These are phyloP conservation scores for Caenorhabditis japonica DNA, from an alignment of 2,888 invertebrate species.

Conservation along the genomic window DNA sequence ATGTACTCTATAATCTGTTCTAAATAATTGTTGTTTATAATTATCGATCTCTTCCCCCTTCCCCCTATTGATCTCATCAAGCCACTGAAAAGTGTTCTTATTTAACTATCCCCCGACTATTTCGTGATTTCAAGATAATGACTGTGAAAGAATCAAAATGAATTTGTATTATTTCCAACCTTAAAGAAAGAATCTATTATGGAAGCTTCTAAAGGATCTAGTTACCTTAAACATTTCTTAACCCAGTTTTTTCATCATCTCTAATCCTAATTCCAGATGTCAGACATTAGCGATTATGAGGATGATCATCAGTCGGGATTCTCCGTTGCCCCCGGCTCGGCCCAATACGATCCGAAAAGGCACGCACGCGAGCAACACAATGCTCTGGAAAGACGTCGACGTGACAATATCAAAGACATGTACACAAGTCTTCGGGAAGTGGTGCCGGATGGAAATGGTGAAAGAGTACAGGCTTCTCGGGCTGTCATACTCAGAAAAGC, in stretches of 20 bases:
- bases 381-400: conserved; percentile 71
- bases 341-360: conserved; percentile 51
- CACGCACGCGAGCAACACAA: conserved; percentile 76
- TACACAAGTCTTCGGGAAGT: conserved; percentile 70
- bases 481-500: conserved; percentile 72
- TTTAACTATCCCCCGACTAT: too few relatives aligned
- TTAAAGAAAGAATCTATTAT: too few relatives aligned
- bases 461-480: conserved; percentile 73
- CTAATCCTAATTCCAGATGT: conserved; percentile 27
- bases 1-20: too few relatives aligned
- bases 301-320: conserved; percentile 8
- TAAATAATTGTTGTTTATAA: too few relatives aligned
- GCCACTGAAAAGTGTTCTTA: too few relatives aligned
- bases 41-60: too few relatives aligned
- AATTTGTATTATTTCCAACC: too few relatives aligned
- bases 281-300: conserved; percentile 43
- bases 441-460: conserved; percentile 69
- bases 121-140: too few relatives aligned
- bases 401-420: conserved; percentile 76
- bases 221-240: conserved; percentile 10
- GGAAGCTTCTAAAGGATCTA: too few relatives aligned
- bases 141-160: too few relatives aligned
- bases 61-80: too few relatives aligned
- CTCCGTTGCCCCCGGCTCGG: neutral
- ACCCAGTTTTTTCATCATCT: neutral